These are phyloP conservation scores for Mystacornis crossleyi DNA, from an alignment of 2,113 vertebrate species.

Conservation along the genomic window DNA sequence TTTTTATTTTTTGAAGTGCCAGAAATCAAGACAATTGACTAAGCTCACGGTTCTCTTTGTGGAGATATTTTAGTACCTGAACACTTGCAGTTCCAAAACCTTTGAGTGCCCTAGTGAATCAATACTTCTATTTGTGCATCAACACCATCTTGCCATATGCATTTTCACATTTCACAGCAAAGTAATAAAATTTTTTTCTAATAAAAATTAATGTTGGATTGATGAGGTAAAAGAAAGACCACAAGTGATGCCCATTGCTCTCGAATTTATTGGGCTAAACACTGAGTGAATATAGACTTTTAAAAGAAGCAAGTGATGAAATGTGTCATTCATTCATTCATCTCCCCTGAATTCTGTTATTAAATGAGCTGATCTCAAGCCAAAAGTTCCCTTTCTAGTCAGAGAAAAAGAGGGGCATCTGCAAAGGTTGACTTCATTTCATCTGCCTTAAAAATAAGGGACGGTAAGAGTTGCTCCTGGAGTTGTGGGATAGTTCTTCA, in stretches of 20 bases:
- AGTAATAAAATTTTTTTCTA: neutral
- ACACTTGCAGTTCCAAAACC: neutral
- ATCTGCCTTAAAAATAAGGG: neutral
- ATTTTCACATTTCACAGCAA: neutral
- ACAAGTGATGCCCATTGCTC: neutral
- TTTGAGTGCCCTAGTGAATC: neutral
- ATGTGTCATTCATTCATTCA: neutral
- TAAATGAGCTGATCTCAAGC: neutral
- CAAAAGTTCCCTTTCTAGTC: neutral
- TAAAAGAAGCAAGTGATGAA: neutral
- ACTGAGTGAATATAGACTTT: fast-evolving
- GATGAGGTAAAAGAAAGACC: neutral
- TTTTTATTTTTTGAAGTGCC: neutral
- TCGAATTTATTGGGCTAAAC: neutral
- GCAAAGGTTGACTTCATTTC: neutral
- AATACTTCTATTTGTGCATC: neutral
- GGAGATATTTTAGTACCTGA: neutral
- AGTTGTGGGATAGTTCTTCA: neutral
- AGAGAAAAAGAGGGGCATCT: neutral
- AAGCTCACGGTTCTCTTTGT: neutral
- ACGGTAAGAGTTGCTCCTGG: neutral
- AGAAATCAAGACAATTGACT: neutral
- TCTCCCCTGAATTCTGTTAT: neutral
- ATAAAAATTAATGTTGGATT: neutral
- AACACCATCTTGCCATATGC: fast-evolving